These are phyloP conservation scores for Botia almorhae DNA, from an alignment of 2,797 vertebrate species.

Conservation along the genomic window DNA sequence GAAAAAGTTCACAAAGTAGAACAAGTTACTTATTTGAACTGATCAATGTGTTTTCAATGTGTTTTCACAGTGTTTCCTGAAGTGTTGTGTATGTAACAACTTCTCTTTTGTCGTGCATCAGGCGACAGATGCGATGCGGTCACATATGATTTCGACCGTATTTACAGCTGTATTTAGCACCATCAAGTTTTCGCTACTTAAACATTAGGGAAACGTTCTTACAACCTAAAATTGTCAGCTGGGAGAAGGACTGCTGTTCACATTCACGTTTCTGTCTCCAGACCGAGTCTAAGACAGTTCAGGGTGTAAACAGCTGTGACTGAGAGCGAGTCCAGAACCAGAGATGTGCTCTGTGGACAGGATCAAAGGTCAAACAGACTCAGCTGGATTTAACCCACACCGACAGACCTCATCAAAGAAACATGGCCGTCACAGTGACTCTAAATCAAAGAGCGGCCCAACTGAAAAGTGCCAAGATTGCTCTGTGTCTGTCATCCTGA, in stretches of 20 bases:
- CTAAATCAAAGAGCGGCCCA: slow-evolving; percentile 68
- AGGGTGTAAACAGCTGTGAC: slow-evolving; percentile 39
- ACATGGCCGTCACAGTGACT: slow-evolving; percentile 69
- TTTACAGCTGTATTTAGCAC: no score
- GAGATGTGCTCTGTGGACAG: slow-evolving; percentile 51
- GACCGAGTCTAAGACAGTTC: slow-evolving; percentile 6
- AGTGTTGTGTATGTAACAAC: no score
- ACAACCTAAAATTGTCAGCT: no score
- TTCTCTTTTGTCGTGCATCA: no score
- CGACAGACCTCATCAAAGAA: slow-evolving; percentile 78
- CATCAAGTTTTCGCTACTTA: no score
- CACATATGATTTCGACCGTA: no score
- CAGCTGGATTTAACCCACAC: slow-evolving; percentile 67
- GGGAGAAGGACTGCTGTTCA: background rate
- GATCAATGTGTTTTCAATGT: no score
- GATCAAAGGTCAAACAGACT: slow-evolving; percentile 64
- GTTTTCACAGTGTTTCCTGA: no score
- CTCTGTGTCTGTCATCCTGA: slow-evolving; percentile 16
- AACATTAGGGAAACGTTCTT: no score
- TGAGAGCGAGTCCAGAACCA: slow-evolving; percentile 24
- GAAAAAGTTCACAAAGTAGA: background rate
- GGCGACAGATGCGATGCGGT: no score
- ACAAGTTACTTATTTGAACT: no score
- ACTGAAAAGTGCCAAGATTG: slow-evolving; percentile 64
- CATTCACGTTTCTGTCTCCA: background rate